phyloP scores from a whole-genome alignment of 2,113 vertebrate genomes.

The Alaudala cheleensis region DNA sequence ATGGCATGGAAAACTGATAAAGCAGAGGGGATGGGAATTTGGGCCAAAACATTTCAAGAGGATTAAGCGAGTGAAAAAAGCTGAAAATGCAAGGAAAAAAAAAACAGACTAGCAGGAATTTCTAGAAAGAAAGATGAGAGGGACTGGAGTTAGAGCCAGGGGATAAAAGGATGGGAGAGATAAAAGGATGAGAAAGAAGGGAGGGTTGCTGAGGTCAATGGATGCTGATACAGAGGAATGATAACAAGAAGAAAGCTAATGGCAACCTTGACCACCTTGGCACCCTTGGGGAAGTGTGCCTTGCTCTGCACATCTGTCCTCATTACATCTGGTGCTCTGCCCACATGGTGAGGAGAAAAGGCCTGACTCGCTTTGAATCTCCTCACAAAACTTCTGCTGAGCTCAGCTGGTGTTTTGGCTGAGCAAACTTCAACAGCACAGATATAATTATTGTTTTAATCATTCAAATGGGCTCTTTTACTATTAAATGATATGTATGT shows the following conservation, averaged over 20 bases:
- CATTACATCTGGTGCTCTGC: not conserved
- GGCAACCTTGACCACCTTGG: not conserved
- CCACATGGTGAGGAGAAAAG: not conserved
- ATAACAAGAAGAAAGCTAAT: not conserved
- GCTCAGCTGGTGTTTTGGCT: not conserved
- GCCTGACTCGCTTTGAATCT: not conserved
- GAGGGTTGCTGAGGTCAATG: not conserved
- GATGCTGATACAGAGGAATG: not conserved
- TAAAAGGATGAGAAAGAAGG: not conserved
- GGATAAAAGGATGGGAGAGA: slow-evolving; percentile 2
- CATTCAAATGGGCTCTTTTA: not conserved
- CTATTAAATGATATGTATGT: not conserved
- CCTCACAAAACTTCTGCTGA: not conserved
- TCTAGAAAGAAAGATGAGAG: slow-evolving; percentile 39
- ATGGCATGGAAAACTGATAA: not conserved
- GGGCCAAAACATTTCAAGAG: not conserved
- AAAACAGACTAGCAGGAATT: not conserved
- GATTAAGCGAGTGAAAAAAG: not conserved
- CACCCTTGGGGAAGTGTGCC: not conserved
- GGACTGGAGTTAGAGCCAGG: not conserved
- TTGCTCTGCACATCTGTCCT: not conserved
- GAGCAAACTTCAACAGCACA: not conserved
- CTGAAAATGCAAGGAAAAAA: not conserved
- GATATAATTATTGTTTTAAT: not conserved
- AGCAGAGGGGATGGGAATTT: not conserved